A percentile compares a stretch with the other conserved stretches of the same genome.
These are phyloP conservation scores for Drosophila meridionalis DNA, from an alignment of 2,888 invertebrate species.

Conservation along the genomic window DNA sequence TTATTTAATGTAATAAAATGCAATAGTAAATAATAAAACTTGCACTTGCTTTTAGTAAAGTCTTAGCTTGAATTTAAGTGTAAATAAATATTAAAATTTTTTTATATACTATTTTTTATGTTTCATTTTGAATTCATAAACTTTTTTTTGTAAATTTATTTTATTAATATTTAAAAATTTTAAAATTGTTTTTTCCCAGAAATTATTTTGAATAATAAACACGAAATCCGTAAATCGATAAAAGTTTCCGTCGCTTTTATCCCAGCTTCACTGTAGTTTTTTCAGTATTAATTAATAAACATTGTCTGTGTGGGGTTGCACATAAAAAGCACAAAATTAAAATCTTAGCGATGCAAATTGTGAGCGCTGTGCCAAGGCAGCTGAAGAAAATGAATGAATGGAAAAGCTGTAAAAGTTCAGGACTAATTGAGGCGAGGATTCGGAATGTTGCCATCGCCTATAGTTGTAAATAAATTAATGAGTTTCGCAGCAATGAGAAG, in stretches of 20 bases:
- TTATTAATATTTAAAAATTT: background rate
- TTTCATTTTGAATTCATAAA: background rate
- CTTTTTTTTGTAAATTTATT: too few species aligned
- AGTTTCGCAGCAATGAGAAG: slow-evolving; percentile 52
- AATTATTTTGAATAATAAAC: background rate
- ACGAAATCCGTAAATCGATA: background rate
- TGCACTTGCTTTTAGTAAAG: too few species aligned
- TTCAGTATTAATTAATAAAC: slow-evolving; percentile 43
- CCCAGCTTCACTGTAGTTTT: slow-evolving; percentile 22
- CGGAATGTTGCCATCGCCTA: slow-evolving; percentile 5
- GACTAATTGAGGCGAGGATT: slow-evolving; percentile 37
- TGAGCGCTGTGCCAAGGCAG: slow-evolving; percentile 41
- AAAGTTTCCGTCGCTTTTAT: background rate
- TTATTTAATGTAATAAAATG: too few species aligned
- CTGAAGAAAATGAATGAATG: slow-evolving; percentile 2
- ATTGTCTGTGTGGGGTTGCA: slow-evolving; percentile 30
- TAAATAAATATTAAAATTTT: too few species aligned
- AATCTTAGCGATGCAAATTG: slow-evolving; percentile 54
- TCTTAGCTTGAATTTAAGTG: too few species aligned
- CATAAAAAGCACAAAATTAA: slow-evolving; percentile 47
- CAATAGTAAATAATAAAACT: too few species aligned
- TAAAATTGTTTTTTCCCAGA: background rate
- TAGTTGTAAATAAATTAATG: slow-evolving; percentile 56
- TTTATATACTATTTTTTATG: background rate
- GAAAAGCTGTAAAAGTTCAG: slow-evolving; percentile 34